These are phyloP conservation scores for Thymallus thymallus DNA, from an alignment of 2,113 vertebrate genomes.

Conservation along the genomic window DNA sequence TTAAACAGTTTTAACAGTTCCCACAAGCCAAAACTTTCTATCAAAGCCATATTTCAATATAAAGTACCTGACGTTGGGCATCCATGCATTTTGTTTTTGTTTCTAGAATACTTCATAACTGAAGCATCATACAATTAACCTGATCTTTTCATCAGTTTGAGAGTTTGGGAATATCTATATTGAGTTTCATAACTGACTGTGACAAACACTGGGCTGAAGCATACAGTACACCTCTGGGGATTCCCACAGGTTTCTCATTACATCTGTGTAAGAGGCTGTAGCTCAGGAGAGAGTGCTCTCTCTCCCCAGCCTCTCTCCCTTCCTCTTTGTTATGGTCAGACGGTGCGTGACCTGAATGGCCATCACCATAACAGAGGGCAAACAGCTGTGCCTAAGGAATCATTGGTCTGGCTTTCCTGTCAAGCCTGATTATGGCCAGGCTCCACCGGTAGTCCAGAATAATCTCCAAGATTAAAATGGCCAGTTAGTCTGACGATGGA, in stretches of 20 bases:
- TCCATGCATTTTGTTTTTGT: no score
- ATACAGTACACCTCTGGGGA: slow-evolving; percentile 23
- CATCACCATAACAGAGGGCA: slow-evolving; percentile 21
- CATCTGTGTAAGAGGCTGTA: slow-evolving; percentile 11
- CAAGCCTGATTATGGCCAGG: slow-evolving; percentile 19
- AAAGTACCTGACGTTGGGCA: no score
- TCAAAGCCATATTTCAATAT: no score
- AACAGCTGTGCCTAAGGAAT: slow-evolving; percentile 22
- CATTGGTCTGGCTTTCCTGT: slow-evolving; percentile 13
- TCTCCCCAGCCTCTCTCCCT: slow-evolving; percentile 4
- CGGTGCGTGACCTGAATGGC: slow-evolving; percentile 43
- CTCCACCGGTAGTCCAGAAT: background rate
- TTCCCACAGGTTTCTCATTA: slow-evolving; percentile 40
- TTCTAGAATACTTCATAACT: no score
- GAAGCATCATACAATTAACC: no score
- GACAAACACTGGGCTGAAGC: slow-evolving; percentile 2
- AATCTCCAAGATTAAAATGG: background rate
- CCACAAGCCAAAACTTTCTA: no score
- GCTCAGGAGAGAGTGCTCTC: slow-evolving; percentile 14
- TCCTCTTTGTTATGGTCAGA: slow-evolving; percentile 12
- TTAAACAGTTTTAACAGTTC: no score
- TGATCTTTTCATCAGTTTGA: no score
- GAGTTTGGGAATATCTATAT: no score
- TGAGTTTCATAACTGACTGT: background rate
- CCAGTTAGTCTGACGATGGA: background rate